phyloP scores from a whole-genome alignment of 2,113 vertebrate genomes.

The Sula dactylatra region DNA sequence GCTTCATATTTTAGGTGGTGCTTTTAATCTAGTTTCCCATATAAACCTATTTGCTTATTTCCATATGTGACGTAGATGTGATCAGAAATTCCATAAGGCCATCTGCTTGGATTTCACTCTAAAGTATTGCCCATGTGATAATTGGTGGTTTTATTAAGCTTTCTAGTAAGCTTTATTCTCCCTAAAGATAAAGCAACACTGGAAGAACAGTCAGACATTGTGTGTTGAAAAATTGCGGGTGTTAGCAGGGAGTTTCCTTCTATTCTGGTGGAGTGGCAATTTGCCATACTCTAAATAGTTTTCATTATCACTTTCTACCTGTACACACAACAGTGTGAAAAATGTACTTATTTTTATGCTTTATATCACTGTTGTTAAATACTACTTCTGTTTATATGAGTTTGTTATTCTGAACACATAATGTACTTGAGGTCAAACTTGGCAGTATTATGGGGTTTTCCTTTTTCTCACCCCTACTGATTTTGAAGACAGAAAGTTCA shows the following conservation, averaged over 20 bases:
- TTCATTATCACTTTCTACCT: background rate
- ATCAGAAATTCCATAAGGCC: background rate
- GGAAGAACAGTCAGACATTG: background rate
- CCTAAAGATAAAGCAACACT: background rate
- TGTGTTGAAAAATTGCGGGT: background rate
- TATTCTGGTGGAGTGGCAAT: background rate
- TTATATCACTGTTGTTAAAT: slow-evolving; percentile 4
- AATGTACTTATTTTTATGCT: background rate
- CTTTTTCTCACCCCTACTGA: accelerated
- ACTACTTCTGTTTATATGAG: background rate
- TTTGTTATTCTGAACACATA: background rate
- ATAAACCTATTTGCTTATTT: background rate
- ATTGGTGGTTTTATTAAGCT: background rate
- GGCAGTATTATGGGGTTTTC: background rate
- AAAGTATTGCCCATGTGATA: background rate
- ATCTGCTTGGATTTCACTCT: slow-evolving; percentile 6
- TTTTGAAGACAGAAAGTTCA: background rate
- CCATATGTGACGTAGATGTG: background rate
- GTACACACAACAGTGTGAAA: background rate
- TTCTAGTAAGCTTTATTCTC: background rate
- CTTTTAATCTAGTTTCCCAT: background rate
- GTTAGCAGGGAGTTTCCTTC: background rate
- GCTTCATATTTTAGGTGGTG: background rate
- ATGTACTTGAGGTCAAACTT: background rate
- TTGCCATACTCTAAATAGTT: background rate